Conservation (phyloP, 2,113 vertebrate species). For the Lycaon pictus region DNA sequence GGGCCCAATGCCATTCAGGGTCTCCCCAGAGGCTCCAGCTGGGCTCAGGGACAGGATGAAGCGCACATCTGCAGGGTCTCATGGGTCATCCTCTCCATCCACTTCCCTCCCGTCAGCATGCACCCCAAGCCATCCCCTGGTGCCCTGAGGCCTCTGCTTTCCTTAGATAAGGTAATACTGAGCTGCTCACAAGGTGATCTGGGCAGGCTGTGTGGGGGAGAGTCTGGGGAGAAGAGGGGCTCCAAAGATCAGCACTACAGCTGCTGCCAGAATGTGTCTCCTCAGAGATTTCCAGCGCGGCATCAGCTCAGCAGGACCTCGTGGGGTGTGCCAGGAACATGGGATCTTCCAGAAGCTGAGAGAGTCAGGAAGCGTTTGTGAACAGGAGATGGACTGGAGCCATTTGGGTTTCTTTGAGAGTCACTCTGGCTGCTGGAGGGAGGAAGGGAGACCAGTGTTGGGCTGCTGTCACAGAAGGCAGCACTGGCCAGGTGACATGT, state of each 20-base stretch:
- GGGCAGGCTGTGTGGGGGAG: not conserved
- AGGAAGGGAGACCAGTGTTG: not conserved
- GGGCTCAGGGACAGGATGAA: not conserved
- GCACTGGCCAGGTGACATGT: not conserved
- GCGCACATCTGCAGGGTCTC: not conserved
- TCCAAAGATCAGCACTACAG: not conserved
- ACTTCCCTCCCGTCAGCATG: not conserved
- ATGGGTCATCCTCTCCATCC: not conserved
- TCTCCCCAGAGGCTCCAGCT: not conserved
- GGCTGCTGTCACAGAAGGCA: not conserved
- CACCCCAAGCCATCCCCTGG: not conserved
- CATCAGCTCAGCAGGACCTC: not conserved
- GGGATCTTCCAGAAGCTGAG: not conserved
- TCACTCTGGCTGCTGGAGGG: constrained; percentile 13
- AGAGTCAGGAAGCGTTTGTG: not conserved
- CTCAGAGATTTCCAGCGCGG: not conserved
- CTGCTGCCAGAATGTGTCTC: not conserved
- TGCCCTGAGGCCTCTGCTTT: not conserved
- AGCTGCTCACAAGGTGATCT: not conserved
- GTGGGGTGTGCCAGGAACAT: not conserved
- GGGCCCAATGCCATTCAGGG: too few species aligned
- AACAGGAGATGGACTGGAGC: not conserved
- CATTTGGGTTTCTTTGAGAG: constrained; percentile 30
- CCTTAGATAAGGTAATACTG: not conserved
- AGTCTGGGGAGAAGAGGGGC: not conserved